A percentile compares a stretch with the other conserved stretches of the same genome.
phyloP scores from a whole-genome alignment of 53 echinoderm and acorn worm genomes.

The Zoroaster sp. region DNA sequence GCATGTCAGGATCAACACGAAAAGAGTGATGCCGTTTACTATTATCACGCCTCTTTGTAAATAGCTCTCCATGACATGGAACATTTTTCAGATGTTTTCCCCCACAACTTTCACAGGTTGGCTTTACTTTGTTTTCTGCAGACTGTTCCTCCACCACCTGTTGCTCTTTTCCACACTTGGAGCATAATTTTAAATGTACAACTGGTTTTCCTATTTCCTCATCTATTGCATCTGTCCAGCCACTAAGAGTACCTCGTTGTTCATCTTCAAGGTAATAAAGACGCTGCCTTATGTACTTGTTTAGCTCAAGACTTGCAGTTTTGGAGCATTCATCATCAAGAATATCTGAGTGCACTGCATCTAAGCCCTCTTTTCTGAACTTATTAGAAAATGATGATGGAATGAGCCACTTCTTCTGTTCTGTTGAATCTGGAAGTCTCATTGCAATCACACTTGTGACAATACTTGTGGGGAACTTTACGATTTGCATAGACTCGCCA shows the following conservation, averaged over 20 bases:
- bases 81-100: too few relatives aligned
- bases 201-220: neutral
- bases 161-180: conserved; percentile 5
- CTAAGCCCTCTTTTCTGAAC: neutral
- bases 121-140: too few relatives aligned
- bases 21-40: too few relatives aligned
- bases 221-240: neutral
- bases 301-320: conserved; percentile 6
- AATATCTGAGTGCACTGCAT: neutral
- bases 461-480: neutral
- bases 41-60: too few relatives aligned
- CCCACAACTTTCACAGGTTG: too few relatives aligned
- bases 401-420: neutral
- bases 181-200: too few relatives aligned
- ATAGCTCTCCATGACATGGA: too few relatives aligned
- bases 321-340: neutral
- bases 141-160: neutral
- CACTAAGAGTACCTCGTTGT: neutral
- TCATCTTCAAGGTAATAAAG: neutral
- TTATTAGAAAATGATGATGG: neutral
- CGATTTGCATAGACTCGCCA: neutral
- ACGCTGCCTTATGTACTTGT: neutral
- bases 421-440: neutral
- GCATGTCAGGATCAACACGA: neutral
- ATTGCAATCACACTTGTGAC: neutral